phyloP scores from a whole-genome alignment of 2,888 invertebrate species.

The Pseudoips prasinana region DNA sequence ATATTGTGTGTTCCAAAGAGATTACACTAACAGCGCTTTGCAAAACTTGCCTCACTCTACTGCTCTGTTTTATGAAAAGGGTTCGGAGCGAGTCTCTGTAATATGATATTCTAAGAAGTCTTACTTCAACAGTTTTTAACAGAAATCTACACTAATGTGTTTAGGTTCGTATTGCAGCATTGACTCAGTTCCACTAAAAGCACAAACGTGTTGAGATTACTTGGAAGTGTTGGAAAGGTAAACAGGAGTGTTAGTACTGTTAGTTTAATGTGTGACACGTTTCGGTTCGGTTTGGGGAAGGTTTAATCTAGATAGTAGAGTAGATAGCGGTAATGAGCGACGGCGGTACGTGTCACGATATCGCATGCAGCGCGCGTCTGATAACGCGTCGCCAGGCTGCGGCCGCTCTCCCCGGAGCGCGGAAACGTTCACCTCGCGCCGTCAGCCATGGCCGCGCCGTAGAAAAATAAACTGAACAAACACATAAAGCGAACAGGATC shows the following conservation, averaged over 20 bases:
- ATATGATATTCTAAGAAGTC: slow-evolving; percentile 2
- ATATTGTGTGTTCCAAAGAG: slow-evolving; percentile 30
- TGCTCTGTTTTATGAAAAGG: slow-evolving; percentile 7
- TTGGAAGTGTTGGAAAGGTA: background rate
- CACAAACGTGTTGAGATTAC: too few species aligned
- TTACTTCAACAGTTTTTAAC: too few species aligned
- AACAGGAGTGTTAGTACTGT: background rate
- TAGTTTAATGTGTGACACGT: slow-evolving; percentile 1
- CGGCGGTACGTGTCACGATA: background rate
- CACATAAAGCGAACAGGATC: slow-evolving; percentile 12
- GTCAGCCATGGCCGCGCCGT: background rate
- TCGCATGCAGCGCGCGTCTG: background rate
- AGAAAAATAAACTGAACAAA: slow-evolving; percentile 9
- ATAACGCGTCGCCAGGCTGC: too few species aligned
- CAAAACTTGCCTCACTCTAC: slow-evolving; percentile 9
- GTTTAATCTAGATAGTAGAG: slow-evolving; percentile 5
- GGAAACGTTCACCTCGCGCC: slow-evolving; percentile 1
- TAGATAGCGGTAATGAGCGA: background rate
- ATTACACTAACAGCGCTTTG: slow-evolving; percentile 26
- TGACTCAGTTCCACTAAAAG: too few species aligned
- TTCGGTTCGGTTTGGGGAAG: background rate
- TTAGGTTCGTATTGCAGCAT: too few species aligned
- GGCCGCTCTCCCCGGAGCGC: background rate
- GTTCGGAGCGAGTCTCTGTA: background rate
- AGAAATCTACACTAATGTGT: too few species aligned